Evolutionary conservation across 2,113 vertebrate species (phyloP).

Genomic region (Gila orcuttii): DNA sequence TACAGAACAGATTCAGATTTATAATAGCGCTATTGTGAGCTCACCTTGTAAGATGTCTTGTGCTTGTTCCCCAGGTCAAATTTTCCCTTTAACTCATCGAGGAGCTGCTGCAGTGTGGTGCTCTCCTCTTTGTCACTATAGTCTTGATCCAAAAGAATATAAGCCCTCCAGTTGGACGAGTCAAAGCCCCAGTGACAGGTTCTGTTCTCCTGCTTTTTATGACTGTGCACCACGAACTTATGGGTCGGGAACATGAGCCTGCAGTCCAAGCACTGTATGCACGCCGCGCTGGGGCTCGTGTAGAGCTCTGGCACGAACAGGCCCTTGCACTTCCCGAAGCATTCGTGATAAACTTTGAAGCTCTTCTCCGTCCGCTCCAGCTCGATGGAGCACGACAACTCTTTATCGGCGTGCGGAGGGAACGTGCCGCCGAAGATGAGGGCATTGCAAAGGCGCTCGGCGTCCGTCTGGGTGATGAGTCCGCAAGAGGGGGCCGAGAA

Average conservation of each 20-base stretch:
- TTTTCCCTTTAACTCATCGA: constrained; percentile 93
- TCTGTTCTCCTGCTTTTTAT: constrained; percentile 95
- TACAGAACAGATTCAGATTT: background rate
- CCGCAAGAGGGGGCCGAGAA: constrained; percentile 98
- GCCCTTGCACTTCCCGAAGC: constrained; percentile 96
- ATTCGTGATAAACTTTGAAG: constrained; percentile 96
- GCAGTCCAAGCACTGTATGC: constrained; percentile 98
- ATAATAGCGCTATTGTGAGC: constrained; percentile 56
- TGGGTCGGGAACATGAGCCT: constrained; percentile 94
- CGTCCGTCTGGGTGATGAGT: constrained; percentile 97
- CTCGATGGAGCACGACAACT: constrained; percentile 83
- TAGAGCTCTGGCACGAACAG: constrained; percentile 95
- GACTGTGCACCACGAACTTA: constrained; percentile 97
- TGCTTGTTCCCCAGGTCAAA: constrained; percentile 88
- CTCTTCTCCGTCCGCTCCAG: constrained; percentile 89
- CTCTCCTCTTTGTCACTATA: constrained; percentile 91
- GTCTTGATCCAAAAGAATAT: constrained; percentile 95
- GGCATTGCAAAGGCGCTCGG: constrained; percentile 95
- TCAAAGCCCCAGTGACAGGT: constrained; percentile 99
- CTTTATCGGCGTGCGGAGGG: constrained; percentile 90
- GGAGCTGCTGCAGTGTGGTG: constrained; percentile 84
- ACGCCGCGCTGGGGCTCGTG: constrained; percentile 86
- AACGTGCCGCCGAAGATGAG: constrained; percentile 91
- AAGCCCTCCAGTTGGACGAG: constrained; percentile 97
- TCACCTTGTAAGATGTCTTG: constrained; percentile 89